phyloP scores from a whole-genome alignment of 2,797 vertebrate species.

The Pipistrellus pygmaeus region DNA sequence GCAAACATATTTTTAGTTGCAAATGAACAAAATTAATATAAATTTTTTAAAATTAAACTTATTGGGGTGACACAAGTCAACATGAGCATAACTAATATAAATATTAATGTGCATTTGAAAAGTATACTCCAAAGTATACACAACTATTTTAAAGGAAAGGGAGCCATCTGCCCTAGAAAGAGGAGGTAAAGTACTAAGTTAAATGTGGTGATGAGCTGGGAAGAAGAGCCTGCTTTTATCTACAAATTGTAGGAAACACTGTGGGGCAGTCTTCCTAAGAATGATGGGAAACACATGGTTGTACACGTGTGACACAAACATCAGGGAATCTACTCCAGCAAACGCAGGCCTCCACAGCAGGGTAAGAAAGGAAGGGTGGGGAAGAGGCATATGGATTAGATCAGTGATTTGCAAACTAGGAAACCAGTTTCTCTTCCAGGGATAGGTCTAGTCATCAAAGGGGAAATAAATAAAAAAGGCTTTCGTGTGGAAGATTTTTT shows the following conservation, averaged over 20 bases:
- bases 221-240: neutral
- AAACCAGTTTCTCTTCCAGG: slow-evolving; percentile 66
- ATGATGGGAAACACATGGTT: neutral
- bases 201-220: neutral
- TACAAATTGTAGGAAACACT: neutral
- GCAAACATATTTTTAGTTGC: neutral
- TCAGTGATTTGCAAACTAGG: slow-evolving; percentile 63
- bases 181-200: slow-evolving; percentile 17
- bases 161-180: slow-evolving; percentile 22
- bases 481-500: slow-evolving; percentile 54
- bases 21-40: neutral
- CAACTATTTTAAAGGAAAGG: slow-evolving; percentile 49
- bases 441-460: slow-evolving; percentile 48
- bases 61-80: too few relatives aligned
- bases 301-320: neutral
- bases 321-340: slow-evolving; percentile 32
- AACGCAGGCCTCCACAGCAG: slow-evolving; percentile 2
- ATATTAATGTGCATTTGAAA: slow-evolving; percentile 40
- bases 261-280: neutral
- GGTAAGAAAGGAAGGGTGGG: slow-evolving; percentile 54
- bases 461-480: slow-evolving; percentile 59
- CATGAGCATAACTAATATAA: neutral
- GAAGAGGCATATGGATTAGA: slow-evolving; percentile 54
- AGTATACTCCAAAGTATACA: slow-evolving; percentile 18
- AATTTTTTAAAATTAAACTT: too few relatives aligned